These are phyloP conservation scores for Bradypodion ventrale DNA, from an alignment of 2,797 vertebrate species.

Conservation along the genomic window DNA sequence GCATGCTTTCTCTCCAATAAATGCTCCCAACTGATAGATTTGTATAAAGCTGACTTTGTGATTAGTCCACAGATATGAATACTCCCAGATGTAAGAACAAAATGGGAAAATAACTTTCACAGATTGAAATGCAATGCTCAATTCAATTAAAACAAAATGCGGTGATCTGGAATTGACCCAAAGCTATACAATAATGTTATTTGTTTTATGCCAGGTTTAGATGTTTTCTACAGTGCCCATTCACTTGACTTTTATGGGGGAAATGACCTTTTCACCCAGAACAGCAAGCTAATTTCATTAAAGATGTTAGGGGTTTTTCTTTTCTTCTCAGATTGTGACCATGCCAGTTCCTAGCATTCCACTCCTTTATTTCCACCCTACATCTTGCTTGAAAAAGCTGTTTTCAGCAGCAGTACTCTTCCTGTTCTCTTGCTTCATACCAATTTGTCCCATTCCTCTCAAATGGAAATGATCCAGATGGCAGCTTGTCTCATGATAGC, in stretches of 20 bases:
- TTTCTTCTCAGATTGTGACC: constrained; percentile 23
- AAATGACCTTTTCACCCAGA: constrained; percentile 70
- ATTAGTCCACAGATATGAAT: constrained; percentile 58
- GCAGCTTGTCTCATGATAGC: neutral
- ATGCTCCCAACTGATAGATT: constrained; percentile 56
- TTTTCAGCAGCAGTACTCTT: neutral
- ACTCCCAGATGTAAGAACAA: constrained; percentile 57
- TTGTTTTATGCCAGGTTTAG: constrained; percentile 66
- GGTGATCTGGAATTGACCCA: constrained; percentile 70
- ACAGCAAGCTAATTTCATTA: constrained; percentile 70
- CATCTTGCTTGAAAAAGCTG: constrained; percentile 40
- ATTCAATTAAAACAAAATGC: constrained; percentile 73
- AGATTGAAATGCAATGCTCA: constrained; percentile 70
- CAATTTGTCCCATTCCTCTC: constrained; percentile 20
- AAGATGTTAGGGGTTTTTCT: constrained; percentile 43
- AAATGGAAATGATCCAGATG: neutral
- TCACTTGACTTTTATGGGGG: constrained; percentile 68
- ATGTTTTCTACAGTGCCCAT: constrained; percentile 62
- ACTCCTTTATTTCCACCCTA: constrained; percentile 51
- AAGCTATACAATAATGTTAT: constrained; percentile 61
- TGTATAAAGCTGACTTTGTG: constrained; percentile 49
- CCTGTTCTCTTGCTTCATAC: constrained; percentile 19
- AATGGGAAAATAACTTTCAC: constrained; percentile 58
- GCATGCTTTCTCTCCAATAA: constrained; percentile 42
- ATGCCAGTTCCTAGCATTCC: constrained; percentile 61